phyloP scores from a whole-genome alignment of 35 echinoderm and acorn worm genomes.

The Chiridota heheva region DNA sequence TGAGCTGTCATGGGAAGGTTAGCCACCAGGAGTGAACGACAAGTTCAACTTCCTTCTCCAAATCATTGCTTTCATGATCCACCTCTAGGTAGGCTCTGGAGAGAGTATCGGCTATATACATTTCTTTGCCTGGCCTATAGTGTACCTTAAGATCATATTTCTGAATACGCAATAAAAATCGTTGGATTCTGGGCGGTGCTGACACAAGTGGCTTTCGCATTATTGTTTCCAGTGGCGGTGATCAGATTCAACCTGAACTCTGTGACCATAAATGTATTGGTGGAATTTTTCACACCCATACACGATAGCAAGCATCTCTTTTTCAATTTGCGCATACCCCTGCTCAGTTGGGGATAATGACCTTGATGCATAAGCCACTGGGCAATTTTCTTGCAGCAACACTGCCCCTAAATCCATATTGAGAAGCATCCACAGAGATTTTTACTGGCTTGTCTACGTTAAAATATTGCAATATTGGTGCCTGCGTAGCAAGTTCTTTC shows the following conservation, averaged over 20 bases:
- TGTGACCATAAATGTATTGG: constrained; percentile 35
- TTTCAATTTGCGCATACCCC: constrained; percentile 45
- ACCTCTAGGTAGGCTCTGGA: no score
- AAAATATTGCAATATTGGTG: constrained; percentile 2
- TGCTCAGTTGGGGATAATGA: neutral
- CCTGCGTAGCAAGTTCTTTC: constrained; percentile 12
- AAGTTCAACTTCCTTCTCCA: no score
- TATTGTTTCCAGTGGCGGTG: no score
- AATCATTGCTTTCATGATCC: no score
- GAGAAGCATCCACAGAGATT: constrained; percentile 13
- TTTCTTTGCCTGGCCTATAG: no score
- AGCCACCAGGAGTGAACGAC: no score
- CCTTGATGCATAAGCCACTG: constrained; percentile 30
- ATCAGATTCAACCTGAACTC: constrained; percentile 17
- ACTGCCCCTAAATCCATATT: constrained; percentile 7
- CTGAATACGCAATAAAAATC: no score
- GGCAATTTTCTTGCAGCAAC: neutral
- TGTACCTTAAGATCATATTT: no score
- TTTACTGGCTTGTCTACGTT: constrained; percentile 26
- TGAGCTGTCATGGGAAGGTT: no score
- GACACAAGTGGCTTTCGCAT: no score
- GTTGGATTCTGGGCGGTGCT: no score
- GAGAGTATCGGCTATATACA: no score
- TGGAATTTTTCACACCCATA: constrained; percentile 36
- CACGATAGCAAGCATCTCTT: constrained; percentile 42